A percentile compares a stretch with the other conserved stretches of the same genome.
Evolutionary conservation across 2,888 invertebrate species (phyloP).

Genomic region (Hypsopygia costalis): DNA sequence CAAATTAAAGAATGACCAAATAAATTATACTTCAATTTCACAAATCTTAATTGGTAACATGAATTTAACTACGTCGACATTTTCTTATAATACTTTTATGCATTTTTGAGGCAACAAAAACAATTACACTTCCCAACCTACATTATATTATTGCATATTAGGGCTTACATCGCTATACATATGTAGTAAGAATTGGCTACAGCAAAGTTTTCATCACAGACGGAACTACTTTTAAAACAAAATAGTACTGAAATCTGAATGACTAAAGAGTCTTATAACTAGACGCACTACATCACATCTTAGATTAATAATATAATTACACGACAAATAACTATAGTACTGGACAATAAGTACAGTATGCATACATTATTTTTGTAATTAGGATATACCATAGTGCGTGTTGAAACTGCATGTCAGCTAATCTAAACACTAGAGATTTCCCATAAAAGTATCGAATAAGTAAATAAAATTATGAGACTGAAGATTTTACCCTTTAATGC

Average conservation of each 20-base stretch:
- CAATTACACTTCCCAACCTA: background rate
- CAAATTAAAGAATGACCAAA: too few species aligned
- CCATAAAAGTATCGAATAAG: too few species aligned
- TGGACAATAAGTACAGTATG: background rate
- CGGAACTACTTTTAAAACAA: constrained; percentile 36
- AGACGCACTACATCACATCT: background rate
- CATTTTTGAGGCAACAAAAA: background rate
- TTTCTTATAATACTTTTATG: too few species aligned
- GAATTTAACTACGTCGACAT: too few species aligned
- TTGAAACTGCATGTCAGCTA: too few species aligned
- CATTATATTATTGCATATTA: constrained; percentile 2
- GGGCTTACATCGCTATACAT: background rate
- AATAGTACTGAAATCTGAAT: constrained; percentile 24
- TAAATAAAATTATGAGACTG: too few species aligned
- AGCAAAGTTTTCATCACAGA: constrained; percentile 14
- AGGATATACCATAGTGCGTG: too few species aligned
- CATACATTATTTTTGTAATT: too few species aligned
- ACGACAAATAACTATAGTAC: background rate
- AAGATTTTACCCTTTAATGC: too few species aligned
- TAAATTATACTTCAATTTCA: too few species aligned
- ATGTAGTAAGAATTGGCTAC: constrained; percentile 3
- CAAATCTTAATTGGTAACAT: background rate
- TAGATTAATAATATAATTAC: too few species aligned
- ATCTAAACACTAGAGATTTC: too few species aligned
- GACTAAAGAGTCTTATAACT: background rate